Percentiles rank a stretch among this genome's conserved stretches.
Evolutionary conservation across 2,797 vertebrate species (phyloP).

Genomic region (Salmo trutta): DNA sequence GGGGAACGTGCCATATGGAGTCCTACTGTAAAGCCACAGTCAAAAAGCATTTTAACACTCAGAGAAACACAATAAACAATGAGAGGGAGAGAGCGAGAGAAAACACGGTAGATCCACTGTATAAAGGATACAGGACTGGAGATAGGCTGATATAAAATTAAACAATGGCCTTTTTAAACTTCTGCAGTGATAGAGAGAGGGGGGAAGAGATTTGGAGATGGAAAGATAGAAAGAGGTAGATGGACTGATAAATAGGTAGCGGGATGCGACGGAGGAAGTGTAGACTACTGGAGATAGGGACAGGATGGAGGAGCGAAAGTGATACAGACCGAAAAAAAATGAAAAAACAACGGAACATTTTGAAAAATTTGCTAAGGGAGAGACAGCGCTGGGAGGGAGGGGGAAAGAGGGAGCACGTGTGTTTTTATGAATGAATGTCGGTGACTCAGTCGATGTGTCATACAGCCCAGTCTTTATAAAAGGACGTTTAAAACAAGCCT

Average conservation of each 20-base stretch:
- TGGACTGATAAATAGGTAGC: conserved; percentile 71
- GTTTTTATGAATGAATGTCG: conserved; percentile 84
- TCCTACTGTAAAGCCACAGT: conserved; percentile 12
- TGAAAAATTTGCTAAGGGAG: conserved; percentile 70
- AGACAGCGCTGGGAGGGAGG: conserved; percentile 59
- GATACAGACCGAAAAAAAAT: conserved; percentile 62
- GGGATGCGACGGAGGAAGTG: conserved; percentile 74
- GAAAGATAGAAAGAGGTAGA: conserved; percentile 70
- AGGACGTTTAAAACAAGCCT: conserved; percentile 89
- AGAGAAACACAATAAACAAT: conserved; percentile 4
- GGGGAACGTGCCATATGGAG: conserved; percentile 46
- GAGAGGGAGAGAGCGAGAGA: conserved; percentile 28
- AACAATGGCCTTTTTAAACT: conserved; percentile 74
- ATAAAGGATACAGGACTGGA: conserved; percentile 58
- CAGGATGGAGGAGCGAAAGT: conserved; percentile 70
- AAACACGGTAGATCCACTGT: conserved; percentile 42
- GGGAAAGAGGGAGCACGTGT: conserved; percentile 55
- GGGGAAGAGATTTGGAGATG: conserved; percentile 77
- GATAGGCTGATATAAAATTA: conserved; percentile 70
- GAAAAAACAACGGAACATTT: conserved; percentile 76
- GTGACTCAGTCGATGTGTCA: conserved; percentile 86
- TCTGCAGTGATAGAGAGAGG: conserved; percentile 56
- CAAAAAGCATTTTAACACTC: background rate
- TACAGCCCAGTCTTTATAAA: conserved; percentile 85
- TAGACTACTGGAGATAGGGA: conserved; percentile 55